Conservation (phyloP, 2,797 vertebrate genomes). For the Lagodon rhomboides region DNA sequence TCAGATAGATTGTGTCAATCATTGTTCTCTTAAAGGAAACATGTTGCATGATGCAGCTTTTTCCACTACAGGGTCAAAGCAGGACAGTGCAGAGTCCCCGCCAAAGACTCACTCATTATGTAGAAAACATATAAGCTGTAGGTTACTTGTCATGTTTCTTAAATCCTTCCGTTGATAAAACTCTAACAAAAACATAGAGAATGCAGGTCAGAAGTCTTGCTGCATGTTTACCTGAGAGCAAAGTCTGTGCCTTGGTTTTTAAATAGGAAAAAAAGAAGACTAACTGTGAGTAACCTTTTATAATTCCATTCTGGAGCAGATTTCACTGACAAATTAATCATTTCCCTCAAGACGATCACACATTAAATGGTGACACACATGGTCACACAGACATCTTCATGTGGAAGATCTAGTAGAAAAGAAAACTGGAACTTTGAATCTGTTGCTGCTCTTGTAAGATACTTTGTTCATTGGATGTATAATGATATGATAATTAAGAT, state of each 20-base stretch:
- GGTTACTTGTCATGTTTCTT: not conserved
- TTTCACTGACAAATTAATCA: conserved; percentile 13
- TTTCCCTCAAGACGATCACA: conserved; percentile 24
- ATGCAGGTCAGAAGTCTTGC: not conserved
- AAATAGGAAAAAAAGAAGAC: not conserved
- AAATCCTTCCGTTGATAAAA: not conserved
- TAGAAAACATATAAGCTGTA: not conserved
- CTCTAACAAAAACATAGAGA: not conserved
- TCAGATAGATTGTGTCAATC: conserved; percentile 33
- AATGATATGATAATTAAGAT: not conserved
- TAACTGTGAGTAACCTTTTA: not conserved
- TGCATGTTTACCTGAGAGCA: conserved; percentile 7
- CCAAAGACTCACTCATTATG: not conserved
- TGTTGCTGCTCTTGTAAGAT: not conserved
- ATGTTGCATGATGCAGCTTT: conserved; percentile 9
- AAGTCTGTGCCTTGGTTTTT: conserved; percentile 27
- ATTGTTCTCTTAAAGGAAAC: conserved; percentile 27
- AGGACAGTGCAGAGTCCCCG: not conserved
- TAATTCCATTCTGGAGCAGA: not conserved
- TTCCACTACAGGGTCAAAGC: not conserved
- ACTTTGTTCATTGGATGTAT: not conserved
- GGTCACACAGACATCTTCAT: not conserved
- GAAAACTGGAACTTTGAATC: not conserved
- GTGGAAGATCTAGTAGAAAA: not conserved
- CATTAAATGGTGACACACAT: conserved; percentile 1